phyloP scores from a whole-genome alignment of 1,140 invertebrate genomes.

The Papilio polyxenes region DNA sequence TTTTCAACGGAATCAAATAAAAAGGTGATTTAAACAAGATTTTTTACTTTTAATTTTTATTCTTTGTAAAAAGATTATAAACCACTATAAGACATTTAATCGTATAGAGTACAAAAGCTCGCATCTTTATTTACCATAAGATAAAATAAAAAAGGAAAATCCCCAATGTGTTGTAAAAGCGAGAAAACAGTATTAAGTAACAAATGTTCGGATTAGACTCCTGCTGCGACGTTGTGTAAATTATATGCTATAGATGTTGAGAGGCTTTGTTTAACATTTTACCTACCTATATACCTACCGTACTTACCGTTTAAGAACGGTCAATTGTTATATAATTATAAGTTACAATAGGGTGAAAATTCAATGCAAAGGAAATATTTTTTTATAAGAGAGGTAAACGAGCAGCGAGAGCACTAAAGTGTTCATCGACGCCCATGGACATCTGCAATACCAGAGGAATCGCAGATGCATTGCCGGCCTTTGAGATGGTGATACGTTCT shows the following conservation, averaged over 20 bases:
- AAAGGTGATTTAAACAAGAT: too few relatives aligned
- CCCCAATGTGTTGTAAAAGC: not conserved
- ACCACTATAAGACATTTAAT: not conserved
- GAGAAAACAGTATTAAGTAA: not conserved
- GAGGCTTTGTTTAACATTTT: not conserved
- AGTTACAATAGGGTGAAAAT: too few relatives aligned
- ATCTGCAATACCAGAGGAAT: too few relatives aligned
- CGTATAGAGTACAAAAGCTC: not conserved
- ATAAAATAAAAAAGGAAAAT: not conserved
- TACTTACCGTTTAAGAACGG: not conserved
- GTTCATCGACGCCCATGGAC: too few relatives aligned
- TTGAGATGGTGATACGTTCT: too few relatives aligned
- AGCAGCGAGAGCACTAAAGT: too few relatives aligned
- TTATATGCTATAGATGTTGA: not conserved
- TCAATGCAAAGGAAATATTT: too few relatives aligned
- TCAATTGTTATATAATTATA: not conserved
- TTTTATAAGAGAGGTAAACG: too few relatives aligned
- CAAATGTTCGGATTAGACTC: conserved; percentile 4
- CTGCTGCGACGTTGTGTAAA: not conserved
- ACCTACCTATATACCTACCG: not conserved
- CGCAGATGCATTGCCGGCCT: too few relatives aligned
- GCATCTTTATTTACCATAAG: not conserved
- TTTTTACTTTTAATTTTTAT: too few relatives aligned
- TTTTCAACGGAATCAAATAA: too few relatives aligned
- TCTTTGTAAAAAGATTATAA: not conserved